Base-by-base conservation (phyloP, 2,113 vertebrate genomes). In the Mixornis gularis region DNA sequence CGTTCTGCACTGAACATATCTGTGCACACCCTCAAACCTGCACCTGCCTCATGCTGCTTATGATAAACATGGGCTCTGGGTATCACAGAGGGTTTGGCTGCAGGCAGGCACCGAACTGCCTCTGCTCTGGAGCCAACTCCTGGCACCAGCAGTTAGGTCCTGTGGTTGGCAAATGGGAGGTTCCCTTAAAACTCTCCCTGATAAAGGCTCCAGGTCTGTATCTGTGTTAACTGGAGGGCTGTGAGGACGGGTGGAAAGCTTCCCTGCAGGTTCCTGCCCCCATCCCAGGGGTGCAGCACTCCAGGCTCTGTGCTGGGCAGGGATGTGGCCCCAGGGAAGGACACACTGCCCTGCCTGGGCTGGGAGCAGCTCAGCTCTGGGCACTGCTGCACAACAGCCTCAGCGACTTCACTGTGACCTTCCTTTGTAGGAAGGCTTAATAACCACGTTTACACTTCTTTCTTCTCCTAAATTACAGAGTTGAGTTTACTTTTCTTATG, bases 161-260 rank as follows among this genome's bases (percentile, higher is more conserved):
- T 69, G 44, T 9, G 38, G 17, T 34, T 51, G n/a, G 29, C 17
- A 59, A 49, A 27, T 6, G 36, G 29, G 30, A 76, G 46, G 11
- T 4, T 30, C 27, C 9, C 34, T 19, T 14, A 2, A 40, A 40
- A 24, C 26, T 22, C 16, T 49, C 72, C 24, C 49, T 29, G 7
- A 34, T 4, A 6, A 19, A 4, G 3, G 10, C n/a, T 55, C 24
- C 2, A 1, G 27, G 40, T 34, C 22, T 2, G 0, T 44, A 3
- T 12, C 18, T 25, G 84, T 58, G 19, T 36, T n/a, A 16, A 26
- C 12, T 24, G 3, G 1, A 6, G 22, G 2, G 73, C 59, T 24
- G 36, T 5, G 36, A 6, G 4, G 17, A 7, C 3, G 1, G 34
- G 20, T 16, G 43, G 24, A 12, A 29, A 17, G 22, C 38, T 60